Evolutionary conservation across 37 sponge, comb jelly and placozoan genomes (phyloP), one percentile per base, ranked within the genome.

Genomic region (Diacarnus erythraeanus): DNA sequence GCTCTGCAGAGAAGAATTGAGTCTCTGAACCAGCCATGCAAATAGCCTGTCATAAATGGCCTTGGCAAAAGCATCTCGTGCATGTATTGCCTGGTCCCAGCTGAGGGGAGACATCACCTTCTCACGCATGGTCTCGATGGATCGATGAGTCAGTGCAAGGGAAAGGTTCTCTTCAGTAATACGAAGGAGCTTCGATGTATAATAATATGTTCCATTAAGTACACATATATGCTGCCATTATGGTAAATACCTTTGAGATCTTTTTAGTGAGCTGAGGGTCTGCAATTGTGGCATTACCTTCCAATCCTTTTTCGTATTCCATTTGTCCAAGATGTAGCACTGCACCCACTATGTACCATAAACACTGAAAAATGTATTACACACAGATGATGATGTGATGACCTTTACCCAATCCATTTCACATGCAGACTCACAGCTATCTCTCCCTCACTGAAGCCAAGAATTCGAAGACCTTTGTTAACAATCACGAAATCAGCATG

Each of bases 11-110:
- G 88, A 86, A 10, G 88, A 73, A 47, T 94, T 94, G 42, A 94
- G 27, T 33, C 88, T 39, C 22, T 42, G 42, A 1, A 85, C 88
- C 36, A 94, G 69, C 94, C 94, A 94, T 17, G n/a, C 31, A 61
- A 94, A 94, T n/a, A 94, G 57, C 27, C 94, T 69, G 63, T 86
- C 87, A 38, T 94, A 94, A 42, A 87, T 73, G 37, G 94, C 84
- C 65, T 94, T 94, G 56, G 94, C 94, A 15, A 90, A 64, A 18
- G 94, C 87, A 74, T 94, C 88, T 9, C 94, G 47, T 10, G 87
- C 90, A 63, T 94, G 90, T 40, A 15, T 75, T 22, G 91, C 91
- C 81, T 94, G 88, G 61, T 94, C 94, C 12, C 57, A 40, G 56
- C 68, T 75, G 34, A 94, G 84, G 15, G 81, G 81, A 30, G 94